Conservation (phyloP, 2,797 vertebrate species). For the Alca torda region DNA sequence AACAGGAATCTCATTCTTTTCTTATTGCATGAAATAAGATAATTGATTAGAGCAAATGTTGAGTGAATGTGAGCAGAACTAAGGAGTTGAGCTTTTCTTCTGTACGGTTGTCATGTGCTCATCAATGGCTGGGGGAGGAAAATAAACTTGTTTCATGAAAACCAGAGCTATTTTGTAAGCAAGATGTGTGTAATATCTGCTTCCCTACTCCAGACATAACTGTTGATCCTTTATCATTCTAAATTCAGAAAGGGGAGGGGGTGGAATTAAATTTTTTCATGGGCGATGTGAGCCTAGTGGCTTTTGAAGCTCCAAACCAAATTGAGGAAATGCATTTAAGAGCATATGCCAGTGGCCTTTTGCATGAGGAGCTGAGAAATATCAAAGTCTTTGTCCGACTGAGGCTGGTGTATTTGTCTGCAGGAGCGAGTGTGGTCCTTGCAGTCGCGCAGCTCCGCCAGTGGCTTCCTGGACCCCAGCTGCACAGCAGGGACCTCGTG, state of each 20-base stretch:
- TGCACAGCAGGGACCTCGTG: background rate
- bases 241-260: constrained; percentile 30
- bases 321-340: constrained; percentile 6
- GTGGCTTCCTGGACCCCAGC: background rate
- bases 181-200: constrained; percentile 43
- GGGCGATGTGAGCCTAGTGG: background rate
- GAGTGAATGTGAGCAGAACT: constrained; percentile 47
- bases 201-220: constrained; percentile 3
- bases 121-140: constrained; percentile 27
- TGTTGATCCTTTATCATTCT: constrained; percentile 50
- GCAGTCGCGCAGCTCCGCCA: background rate
- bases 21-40: constrained; percentile 57
- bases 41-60: constrained; percentile 49
- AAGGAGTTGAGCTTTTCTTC: constrained; percentile 44
- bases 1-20: constrained; percentile 56
- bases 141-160: constrained; percentile 64
- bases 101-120: constrained; percentile 45
- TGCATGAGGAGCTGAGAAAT: constrained; percentile 3
- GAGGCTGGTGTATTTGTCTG: background rate
- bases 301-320: constrained; percentile 45
- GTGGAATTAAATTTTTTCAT: constrained; percentile 19
- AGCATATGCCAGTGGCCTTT: constrained; percentile 22
- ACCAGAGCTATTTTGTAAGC: constrained; percentile 38
- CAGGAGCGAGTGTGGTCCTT: background rate
- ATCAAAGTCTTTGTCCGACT: background rate